phyloP scores from a whole-genome alignment of 2,113 vertebrate species.

The Rhabdornis inornatus region DNA sequence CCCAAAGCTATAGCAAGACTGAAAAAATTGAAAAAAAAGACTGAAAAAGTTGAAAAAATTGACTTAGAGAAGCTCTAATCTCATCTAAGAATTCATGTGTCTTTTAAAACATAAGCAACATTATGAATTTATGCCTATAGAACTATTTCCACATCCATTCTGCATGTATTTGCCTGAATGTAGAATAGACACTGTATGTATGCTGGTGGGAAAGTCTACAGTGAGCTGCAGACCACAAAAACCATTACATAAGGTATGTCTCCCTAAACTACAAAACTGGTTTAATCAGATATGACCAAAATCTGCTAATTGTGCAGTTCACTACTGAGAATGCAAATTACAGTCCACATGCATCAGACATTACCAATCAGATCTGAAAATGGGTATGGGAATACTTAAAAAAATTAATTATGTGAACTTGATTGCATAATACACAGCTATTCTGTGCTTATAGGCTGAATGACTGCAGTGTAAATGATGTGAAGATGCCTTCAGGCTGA shows the following conservation, averaged over 20 bases:
- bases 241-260: not conserved
- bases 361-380: constrained; percentile 21
- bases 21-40: no score
- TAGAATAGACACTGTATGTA: not conserved
- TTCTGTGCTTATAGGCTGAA: not conserved
- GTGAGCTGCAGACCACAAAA: not conserved
- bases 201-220: not conserved
- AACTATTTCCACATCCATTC: not conserved
- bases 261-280: not conserved
- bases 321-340: constrained; percentile 26
- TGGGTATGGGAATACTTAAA: constrained; percentile 29
- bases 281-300: constrained; percentile 25
- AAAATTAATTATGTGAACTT: not conserved
- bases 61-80: not conserved
- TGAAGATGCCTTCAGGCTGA: not conserved
- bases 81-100: not conserved
- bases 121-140: accelerated
- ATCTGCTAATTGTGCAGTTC: constrained; percentile 34
- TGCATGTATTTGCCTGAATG: not conserved
- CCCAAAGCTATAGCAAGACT: not conserved
- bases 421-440: constrained; percentile 27
- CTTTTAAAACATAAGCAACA: not conserved
- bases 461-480: not conserved
- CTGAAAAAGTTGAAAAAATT: not conserved
- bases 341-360: not conserved